Conservation (phyloP, 2,797 vertebrate genomes). For the Buphagus erythrorhynchus region DNA sequence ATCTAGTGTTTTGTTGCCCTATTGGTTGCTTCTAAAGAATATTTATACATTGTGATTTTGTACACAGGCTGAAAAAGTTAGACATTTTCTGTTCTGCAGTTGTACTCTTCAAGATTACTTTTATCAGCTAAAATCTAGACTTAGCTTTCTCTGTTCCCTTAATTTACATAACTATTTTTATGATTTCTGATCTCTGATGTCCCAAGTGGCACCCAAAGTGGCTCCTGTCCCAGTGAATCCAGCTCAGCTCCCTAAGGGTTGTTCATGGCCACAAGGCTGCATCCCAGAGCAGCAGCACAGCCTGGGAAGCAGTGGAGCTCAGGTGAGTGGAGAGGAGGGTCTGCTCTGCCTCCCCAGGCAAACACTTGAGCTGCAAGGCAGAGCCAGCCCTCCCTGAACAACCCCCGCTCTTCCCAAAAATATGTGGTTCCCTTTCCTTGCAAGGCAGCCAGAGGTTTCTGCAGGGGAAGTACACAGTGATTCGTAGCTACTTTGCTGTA, state of each 20-base stretch:
- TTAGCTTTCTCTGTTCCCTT: neutral
- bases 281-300: fast-evolving
- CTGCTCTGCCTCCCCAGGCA: neutral
- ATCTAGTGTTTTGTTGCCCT: neutral
- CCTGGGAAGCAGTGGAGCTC: fast-evolving
- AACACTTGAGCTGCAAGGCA: neutral
- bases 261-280: neutral
- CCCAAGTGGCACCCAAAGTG: neutral
- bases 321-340: fast-evolving
- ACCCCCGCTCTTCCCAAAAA: fast-evolving
- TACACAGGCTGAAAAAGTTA: neutral
- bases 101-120: neutral
- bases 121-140: neutral
- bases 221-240: neutral
- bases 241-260: neutral
- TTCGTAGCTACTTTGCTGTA: neutral
- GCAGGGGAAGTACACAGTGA: neutral
- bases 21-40: neutral
- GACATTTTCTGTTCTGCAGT: neutral
- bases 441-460: neutral
- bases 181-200: neutral
- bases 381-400: neutral
- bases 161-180: neutral
- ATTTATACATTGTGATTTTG: neutral
- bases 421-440: neutral